Conservation (phyloP, 2,113 vertebrate species). For the Opisthocomus hoazin region DNA sequence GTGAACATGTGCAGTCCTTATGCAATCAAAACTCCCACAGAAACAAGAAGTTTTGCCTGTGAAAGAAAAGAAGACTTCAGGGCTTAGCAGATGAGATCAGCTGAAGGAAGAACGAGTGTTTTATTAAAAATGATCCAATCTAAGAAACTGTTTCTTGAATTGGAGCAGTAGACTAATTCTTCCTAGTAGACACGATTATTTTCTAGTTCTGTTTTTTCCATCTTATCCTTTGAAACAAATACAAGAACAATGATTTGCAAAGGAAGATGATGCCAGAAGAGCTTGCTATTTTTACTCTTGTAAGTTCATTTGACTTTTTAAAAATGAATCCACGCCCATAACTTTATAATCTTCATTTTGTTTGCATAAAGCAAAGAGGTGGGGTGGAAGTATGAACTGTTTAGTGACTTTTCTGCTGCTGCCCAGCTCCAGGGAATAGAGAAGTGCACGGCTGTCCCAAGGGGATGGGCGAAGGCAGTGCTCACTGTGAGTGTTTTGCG, state of each 20-base stretch:
- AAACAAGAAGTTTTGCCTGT: not conserved
- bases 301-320: not conserved
- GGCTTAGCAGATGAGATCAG: not conserved
- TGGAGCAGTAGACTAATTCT: not conserved
- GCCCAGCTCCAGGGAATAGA: not conserved
- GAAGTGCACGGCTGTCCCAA: not conserved
- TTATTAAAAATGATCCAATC: not conserved
- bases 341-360: not conserved
- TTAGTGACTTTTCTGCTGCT: not conserved
- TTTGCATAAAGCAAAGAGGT: not conserved
- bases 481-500: not conserved
- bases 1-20: not conserved
- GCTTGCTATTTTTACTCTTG: not conserved
- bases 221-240: not conserved
- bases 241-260: not conserved
- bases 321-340: not conserved
- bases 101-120: not conserved
- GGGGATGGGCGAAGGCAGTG: not conserved
- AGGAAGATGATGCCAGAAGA: not conserved
- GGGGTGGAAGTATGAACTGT: not conserved
- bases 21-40: constrained; percentile 15
- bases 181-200: not conserved
- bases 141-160: not conserved
- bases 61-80: not conserved
- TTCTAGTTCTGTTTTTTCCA: not conserved